A percentile compares a stretch with the other conserved stretches of the same genome.
Conservation (phyloP, 2,797 vertebrate genomes). For the Ptychobarbus kaznakovi region DNA sequence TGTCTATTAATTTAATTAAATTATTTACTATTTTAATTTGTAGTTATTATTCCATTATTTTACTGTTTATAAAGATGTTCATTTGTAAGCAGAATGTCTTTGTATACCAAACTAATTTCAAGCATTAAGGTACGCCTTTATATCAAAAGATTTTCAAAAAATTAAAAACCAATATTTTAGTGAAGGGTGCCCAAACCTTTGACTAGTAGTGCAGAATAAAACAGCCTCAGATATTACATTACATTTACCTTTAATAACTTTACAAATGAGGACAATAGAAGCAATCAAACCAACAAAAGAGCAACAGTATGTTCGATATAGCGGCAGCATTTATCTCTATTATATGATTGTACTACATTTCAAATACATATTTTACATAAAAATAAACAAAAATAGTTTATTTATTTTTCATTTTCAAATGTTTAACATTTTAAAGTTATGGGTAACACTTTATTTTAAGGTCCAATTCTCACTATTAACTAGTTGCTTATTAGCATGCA, state of each 20-base stretch:
- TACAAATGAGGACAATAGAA: too few species aligned
- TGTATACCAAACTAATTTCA: background rate
- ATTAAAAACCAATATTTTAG: too few species aligned
- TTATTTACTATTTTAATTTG: background rate
- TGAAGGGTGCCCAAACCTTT: background rate
- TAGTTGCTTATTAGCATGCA: too few species aligned
- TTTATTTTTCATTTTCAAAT: background rate
- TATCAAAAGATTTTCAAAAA: background rate
- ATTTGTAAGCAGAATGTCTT: background rate
- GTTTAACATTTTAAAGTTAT: background rate
- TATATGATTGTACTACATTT: background rate
- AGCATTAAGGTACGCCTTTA: background rate
- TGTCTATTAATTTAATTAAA: background rate
- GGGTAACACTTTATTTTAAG: too few species aligned
- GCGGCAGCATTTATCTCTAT: background rate
- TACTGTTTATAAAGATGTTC: background rate
- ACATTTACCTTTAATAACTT: background rate
- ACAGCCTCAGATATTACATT: background rate
- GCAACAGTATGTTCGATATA: too few species aligned
- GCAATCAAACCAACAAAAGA: too few species aligned
- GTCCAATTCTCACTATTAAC: too few species aligned
- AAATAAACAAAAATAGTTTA: background rate
- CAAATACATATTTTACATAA: background rate
- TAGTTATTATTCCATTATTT: background rate
- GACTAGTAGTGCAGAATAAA: background rate